A percentile compares a stretch with the other conserved stretches of the same genome.
phyloP scores from a whole-genome alignment of 2,113 vertebrate genomes.

The Antennarius striatus region DNA sequence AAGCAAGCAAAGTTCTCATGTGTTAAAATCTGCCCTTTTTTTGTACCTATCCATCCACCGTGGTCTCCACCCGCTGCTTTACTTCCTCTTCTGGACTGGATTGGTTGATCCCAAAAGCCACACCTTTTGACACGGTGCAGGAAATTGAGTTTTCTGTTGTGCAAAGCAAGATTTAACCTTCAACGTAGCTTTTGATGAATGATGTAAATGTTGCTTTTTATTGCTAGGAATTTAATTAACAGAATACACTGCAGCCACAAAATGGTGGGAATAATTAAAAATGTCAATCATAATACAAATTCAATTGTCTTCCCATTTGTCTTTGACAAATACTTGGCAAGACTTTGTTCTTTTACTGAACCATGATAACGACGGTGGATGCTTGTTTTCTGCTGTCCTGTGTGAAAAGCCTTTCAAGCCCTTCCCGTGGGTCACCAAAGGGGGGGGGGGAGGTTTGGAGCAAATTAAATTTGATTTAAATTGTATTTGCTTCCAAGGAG shows the following conservation, averaged over 20 bases:
- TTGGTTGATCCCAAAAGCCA: no score
- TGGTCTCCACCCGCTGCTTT: no score
- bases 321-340: not conserved
- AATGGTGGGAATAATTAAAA: not conserved
- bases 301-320: not conserved
- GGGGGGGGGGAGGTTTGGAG: constrained; percentile 42
- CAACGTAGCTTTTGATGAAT: not conserved
- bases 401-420: constrained; percentile 21
- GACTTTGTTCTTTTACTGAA: constrained; percentile 1
- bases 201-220: not conserved
- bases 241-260: not conserved
- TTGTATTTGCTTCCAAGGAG: constrained; percentile 74
- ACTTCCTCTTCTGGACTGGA: no score
- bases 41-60: no score
- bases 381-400: constrained; percentile 10
- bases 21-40: no score
- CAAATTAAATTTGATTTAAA: constrained; percentile 80
- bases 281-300: not conserved
- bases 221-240: not conserved
- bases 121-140: not conserved
- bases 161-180: not conserved
- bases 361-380: not conserved
- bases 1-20: no score
- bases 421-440: constrained; percentile 19
- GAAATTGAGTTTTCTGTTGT: not conserved